phyloP scores from a whole-genome alignment of 2,797 vertebrate genomes.

The Gymnoscopelus microlampas region DNA sequence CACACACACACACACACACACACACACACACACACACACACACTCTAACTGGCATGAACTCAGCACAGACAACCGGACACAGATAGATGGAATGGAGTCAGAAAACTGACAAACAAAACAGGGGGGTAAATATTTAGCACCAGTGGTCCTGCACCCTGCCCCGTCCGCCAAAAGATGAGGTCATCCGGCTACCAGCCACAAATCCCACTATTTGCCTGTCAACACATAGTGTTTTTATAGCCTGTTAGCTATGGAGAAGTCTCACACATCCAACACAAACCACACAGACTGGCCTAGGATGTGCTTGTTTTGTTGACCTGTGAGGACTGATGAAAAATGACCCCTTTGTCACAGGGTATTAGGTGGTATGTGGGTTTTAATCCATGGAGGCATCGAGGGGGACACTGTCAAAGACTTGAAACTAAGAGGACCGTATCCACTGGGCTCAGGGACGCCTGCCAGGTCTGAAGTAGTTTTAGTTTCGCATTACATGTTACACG shows the following conservation, averaged over 20 bases:
- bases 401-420: too few species aligned
- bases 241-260: constrained; percentile 7
- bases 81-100: too few species aligned
- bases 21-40: neutral
- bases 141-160: constrained; percentile 12
- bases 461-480: too few species aligned
- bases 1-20: neutral
- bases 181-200: constrained; percentile 38
- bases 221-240: constrained; percentile 58
- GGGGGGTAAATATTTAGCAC: constrained; percentile 11
- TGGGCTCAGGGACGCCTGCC: too few species aligned
- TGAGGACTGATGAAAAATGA: constrained; percentile 1
- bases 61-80: constrained; percentile 3
- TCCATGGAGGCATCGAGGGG: too few species aligned
- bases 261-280: constrained; percentile 19
- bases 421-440: too few species aligned
- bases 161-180: constrained; percentile 29
- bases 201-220: constrained; percentile 37
- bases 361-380: too few species aligned
- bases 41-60: neutral
- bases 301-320: constrained; percentile 14
- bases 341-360: too few species aligned
- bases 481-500: too few species aligned
- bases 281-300: constrained; percentile 37
- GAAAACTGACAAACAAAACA: neutral